Percentiles rank a stretch among this genome's conserved stretches.
Evolutionary conservation across 2,888 invertebrate genomes (phyloP).

Genomic region (Epirrhoe alternata): DNA sequence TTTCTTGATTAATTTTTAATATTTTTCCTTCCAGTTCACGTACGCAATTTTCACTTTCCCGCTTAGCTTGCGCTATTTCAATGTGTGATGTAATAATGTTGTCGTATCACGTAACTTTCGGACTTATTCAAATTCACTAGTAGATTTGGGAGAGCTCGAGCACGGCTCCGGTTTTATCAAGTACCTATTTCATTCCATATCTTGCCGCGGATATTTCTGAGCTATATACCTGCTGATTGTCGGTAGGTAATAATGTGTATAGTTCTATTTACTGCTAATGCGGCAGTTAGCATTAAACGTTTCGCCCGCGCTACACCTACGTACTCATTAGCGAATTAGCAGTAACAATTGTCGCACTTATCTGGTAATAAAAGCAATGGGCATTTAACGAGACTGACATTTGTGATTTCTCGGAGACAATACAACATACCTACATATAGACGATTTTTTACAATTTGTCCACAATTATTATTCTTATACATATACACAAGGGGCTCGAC

Average conservation of each 20-base stretch:
- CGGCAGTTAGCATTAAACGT: constrained; percentile 70
- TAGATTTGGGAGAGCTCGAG: constrained; percentile 22
- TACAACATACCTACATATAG: constrained; percentile 1
- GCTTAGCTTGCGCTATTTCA: constrained; percentile 65
- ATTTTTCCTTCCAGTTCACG: constrained; percentile 84
- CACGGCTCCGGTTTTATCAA: constrained; percentile 1
- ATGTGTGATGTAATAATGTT: constrained; percentile 38
- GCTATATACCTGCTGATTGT: constrained; percentile 4
- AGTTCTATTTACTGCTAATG: constrained; percentile 69
- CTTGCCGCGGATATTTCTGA: constrained; percentile 2
- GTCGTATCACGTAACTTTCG: constrained; percentile 37
- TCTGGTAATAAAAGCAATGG: constrained; percentile 73
- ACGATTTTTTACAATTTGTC: not conserved
- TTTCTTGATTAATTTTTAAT: constrained; percentile 84
- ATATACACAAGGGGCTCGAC: not conserved
- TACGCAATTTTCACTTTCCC: constrained; percentile 84
- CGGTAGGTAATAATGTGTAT: constrained; percentile 47
- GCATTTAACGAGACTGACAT: constrained; percentile 57
- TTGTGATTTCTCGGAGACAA: constrained; percentile 39
- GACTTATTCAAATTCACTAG: constrained; percentile 33
- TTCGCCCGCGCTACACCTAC: constrained; percentile 84
- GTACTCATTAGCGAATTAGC: constrained; percentile 83
- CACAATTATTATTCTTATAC: not conserved
- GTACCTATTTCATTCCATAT: constrained; percentile 2
- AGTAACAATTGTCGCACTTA: constrained; percentile 77